phyloP scores from a whole-genome alignment of 1,140 invertebrate species.

The Drosophila nannoptera region DNA sequence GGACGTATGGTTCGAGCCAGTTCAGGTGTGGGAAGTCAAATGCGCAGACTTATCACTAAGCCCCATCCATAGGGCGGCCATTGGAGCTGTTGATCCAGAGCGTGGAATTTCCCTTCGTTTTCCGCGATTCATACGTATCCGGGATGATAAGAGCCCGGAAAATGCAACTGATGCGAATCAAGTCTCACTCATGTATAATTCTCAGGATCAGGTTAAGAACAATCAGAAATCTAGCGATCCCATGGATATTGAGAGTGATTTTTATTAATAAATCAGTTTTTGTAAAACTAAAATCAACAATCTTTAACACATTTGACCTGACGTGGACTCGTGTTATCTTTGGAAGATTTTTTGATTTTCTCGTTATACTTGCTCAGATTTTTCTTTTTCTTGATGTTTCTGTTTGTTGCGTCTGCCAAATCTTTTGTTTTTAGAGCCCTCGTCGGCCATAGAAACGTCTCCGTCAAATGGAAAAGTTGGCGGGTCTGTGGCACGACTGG shows the following conservation, averaged over 20 bases:
- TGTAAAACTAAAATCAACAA: constrained; percentile 6
- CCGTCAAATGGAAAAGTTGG: constrained; percentile 14
- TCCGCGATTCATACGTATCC: constrained; percentile 94
- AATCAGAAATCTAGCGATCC: constrained; percentile 77
- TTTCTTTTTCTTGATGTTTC: constrained; percentile 40
- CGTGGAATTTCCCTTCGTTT: constrained; percentile 98
- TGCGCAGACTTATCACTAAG: constrained; percentile 99
- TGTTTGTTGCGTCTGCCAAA: constrained; percentile 50
- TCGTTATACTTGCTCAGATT: constrained; percentile 18
- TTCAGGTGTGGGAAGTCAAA: constrained; percentile 98
- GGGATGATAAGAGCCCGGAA: constrained; percentile 96
- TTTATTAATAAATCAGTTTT: constrained; percentile 44
- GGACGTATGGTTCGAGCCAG: constrained; percentile 97
- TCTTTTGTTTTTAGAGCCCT: constrained; percentile 45
- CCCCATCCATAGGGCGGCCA: constrained; percentile 93
- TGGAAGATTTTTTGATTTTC: constrained; percentile 62
- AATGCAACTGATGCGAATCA: constrained; percentile 95
- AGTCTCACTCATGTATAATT: constrained; percentile 90
- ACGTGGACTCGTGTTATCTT: constrained; percentile 51
- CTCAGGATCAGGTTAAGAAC: constrained; percentile 95
- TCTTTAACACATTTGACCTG: constrained; percentile 28
- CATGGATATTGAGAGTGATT: constrained; percentile 60
- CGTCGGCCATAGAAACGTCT: constrained; percentile 21
- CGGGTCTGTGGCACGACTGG: constrained; percentile 2
- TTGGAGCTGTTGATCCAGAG: constrained; percentile 93